Evolutionary conservation across 2,888 invertebrate genomes (phyloP).

Genomic region (Agrotis clavis): DNA sequence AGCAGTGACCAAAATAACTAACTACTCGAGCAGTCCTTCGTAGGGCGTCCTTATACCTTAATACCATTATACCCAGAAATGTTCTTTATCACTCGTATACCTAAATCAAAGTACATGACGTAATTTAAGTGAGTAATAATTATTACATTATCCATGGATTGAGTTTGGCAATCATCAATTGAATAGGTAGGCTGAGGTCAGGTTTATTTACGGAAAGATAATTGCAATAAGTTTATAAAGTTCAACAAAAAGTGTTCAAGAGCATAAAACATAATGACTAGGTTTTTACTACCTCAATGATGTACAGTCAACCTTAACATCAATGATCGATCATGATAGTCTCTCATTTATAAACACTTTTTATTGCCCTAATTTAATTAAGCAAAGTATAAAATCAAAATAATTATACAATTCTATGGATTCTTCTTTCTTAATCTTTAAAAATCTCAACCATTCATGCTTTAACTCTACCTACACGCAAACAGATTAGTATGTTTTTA

Average conservation of each 20-base stretch:
- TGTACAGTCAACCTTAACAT: not conserved
- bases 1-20: not conserved
- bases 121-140: not conserved
- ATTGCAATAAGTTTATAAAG: constrained; percentile 8
- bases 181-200: constrained; percentile 35
- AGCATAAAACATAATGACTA: not conserved
- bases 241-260: constrained; percentile 14
- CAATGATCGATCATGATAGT: too few relatives aligned
- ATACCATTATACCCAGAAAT: not conserved
- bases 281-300: not conserved
- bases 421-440: too few relatives aligned
- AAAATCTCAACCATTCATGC: too few relatives aligned
- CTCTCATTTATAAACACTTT: too few relatives aligned
- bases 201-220: constrained; percentile 14
- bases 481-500: too few relatives aligned
- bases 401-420: too few relatives aligned
- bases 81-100: constrained; percentile 3
- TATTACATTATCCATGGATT: not conserved
- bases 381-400: too few relatives aligned
- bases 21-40: too few relatives aligned
- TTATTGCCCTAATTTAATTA: too few relatives aligned
- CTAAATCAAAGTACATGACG: not conserved
- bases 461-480: too few relatives aligned
- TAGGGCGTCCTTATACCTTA: too few relatives aligned
- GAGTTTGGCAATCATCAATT: not conserved